Evolutionary conservation across 23 tunicate species (phyloP).

Genomic region (Ciona savignyi): DNA sequence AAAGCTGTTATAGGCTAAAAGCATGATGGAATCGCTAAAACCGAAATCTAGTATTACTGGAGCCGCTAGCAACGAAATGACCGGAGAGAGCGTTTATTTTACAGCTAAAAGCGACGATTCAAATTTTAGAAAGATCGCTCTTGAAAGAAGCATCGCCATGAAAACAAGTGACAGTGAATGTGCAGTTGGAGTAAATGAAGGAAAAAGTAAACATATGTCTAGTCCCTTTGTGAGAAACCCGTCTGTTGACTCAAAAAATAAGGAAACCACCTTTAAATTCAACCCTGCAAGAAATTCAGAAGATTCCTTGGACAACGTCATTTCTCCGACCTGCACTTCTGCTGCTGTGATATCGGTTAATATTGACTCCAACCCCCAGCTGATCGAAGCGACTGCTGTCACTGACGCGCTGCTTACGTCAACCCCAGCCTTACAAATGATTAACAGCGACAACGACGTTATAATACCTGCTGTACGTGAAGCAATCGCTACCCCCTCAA

Average conservation of each 20-base stretch:
- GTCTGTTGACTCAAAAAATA: too few relatives aligned
- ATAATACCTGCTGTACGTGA: background rate
- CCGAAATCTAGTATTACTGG: background rate
- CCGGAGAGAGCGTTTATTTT: constrained; percentile 7
- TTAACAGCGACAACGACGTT: background rate
- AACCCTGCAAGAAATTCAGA: background rate
- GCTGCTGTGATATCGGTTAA: background rate
- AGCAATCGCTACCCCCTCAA: background rate
- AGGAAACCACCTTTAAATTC: too few relatives aligned
- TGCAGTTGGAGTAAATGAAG: too few relatives aligned
- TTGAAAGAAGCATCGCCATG: too few relatives aligned
- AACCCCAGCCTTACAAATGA: background rate
- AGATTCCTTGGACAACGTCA: too few relatives aligned
- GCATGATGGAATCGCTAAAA: too few relatives aligned
- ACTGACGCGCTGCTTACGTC: background rate
- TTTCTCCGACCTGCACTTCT: too few relatives aligned
- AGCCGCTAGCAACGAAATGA: background rate
- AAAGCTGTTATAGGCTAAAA: too few relatives aligned
- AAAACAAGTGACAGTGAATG: too few relatives aligned
- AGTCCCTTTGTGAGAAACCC: too few relatives aligned
- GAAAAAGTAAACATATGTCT: too few relatives aligned
- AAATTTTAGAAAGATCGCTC: background rate
- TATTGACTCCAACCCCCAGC: background rate
- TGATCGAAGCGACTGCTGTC: background rate
- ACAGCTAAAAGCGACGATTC: constrained; percentile 7